Evolutionary conservation across 92 coral and sea anemone genomes (phyloP).

Genomic region (Siderastrea radians): DNA sequence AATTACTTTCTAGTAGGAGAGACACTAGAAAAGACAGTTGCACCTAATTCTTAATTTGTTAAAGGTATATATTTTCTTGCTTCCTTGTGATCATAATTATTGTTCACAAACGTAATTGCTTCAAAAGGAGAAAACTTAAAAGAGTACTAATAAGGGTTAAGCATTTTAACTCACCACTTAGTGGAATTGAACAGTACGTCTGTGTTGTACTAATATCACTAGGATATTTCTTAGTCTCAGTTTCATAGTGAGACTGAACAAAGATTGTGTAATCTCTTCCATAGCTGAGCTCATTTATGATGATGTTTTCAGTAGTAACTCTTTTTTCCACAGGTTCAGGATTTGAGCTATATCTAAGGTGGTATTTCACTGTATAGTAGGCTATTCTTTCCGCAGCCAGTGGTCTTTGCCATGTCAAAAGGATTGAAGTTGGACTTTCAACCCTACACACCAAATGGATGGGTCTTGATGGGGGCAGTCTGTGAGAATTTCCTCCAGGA

Average conservation of each 20-base stretch:
- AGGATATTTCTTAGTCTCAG: neutral
- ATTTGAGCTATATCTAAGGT: slow-evolving; percentile 47
- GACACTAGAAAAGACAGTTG: too few relatives aligned
- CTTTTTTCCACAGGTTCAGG: slow-evolving; percentile 23
- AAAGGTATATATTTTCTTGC: too few relatives aligned
- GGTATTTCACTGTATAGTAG: slow-evolving; percentile 65
- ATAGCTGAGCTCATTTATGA: slow-evolving; percentile 53
- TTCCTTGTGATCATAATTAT: too few relatives aligned
- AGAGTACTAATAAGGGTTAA: too few relatives aligned
- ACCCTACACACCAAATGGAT: slow-evolving; percentile 56
- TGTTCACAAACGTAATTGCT: too few relatives aligned
- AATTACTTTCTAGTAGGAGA: too few relatives aligned
- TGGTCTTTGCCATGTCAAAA: slow-evolving; percentile 72
- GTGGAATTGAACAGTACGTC: slow-evolving; percentile 64
- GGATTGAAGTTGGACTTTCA: slow-evolving; percentile 63
- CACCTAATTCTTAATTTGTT: too few relatives aligned
- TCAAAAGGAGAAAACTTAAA: too few relatives aligned
- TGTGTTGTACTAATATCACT: slow-evolving; percentile 5
- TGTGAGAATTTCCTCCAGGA: neutral
- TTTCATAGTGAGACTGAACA: slow-evolving; percentile 56
- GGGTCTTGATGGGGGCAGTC: slow-evolving; percentile 35
- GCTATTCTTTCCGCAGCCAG: slow-evolving; percentile 42
- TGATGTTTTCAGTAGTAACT: slow-evolving; percentile 24
- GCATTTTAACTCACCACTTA: slow-evolving; percentile 52
- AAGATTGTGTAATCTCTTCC: slow-evolving; percentile 60